phyloP scores from a whole-genome alignment of 23 tunicate genomes.

The Diplosoma virens region DNA sequence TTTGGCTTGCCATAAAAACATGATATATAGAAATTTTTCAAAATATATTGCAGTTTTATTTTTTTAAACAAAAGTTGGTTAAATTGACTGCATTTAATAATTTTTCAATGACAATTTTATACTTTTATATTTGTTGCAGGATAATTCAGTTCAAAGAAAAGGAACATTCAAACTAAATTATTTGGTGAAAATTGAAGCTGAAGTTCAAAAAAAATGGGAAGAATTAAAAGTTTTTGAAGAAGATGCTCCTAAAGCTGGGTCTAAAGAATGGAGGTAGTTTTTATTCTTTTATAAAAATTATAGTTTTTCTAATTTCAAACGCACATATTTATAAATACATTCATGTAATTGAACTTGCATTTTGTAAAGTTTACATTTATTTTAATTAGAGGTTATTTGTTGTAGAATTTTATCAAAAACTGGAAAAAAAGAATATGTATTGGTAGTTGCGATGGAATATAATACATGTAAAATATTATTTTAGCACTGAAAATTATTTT shows the following conservation, averaged over 20 bases:
- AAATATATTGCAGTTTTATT: background rate
- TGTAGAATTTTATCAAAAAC: too few relatives aligned
- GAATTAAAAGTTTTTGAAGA: constrained; percentile 87
- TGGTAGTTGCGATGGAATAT: too few relatives aligned
- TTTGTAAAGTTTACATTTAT: too few relatives aligned
- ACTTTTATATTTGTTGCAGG: background rate
- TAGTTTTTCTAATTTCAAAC: too few relatives aligned
- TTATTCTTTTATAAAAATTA: background rate
- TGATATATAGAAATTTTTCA: background rate
- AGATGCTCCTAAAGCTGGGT: constrained; percentile 73
- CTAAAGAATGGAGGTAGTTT: constrained; percentile 50
- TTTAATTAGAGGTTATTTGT: too few relatives aligned
- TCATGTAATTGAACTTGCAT: too few relatives aligned
- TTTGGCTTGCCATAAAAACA: too few relatives aligned
- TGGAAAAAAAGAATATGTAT: too few relatives aligned
- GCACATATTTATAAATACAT: too few relatives aligned
- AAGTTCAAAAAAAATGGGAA: constrained; percentile 86
- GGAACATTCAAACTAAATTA: constrained; percentile 84
- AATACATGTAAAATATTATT: too few relatives aligned
- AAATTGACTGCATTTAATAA: background rate
- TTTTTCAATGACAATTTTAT: background rate
- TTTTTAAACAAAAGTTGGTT: background rate
- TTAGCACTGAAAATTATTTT: constrained; percentile 57
- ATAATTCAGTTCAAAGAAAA: constrained; percentile 52
- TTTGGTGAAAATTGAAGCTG: constrained; percentile 63